Evolutionary conservation across 1,140 invertebrate species (phyloP).

Genomic region (Hyposmocoma kahamanoa): DNA sequence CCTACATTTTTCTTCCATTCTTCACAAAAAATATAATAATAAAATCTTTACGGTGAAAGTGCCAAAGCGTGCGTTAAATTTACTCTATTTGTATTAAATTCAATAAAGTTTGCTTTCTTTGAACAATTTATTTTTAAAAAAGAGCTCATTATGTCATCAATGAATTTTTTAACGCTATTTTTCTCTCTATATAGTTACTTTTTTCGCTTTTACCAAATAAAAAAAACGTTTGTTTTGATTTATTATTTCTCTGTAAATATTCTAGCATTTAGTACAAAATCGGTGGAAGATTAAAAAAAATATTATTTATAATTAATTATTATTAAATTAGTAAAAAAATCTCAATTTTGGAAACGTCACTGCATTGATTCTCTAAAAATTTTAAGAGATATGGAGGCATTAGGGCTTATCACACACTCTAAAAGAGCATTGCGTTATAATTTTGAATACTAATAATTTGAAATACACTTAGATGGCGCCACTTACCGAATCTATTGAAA

Average conservation of each 20-base stretch:
- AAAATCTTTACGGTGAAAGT: constrained; percentile 44
- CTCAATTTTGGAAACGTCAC: constrained; percentile 11
- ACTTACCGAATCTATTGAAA: too few species aligned
- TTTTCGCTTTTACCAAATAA: constrained; percentile 67
- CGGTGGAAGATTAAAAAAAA: constrained; percentile 49
- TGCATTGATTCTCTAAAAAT: not conserved
- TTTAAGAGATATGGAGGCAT: constrained; percentile 10
- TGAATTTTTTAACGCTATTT: constrained; percentile 10
- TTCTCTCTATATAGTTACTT: constrained; percentile 25
- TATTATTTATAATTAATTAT: constrained; percentile 35
- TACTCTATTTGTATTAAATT: not conserved
- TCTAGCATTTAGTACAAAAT: constrained; percentile 65
- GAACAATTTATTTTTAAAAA: constrained; percentile 3
- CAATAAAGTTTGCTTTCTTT: too few species aligned
- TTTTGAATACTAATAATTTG: too few species aligned
- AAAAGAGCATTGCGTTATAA: too few species aligned
- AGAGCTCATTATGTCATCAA: not conserved
- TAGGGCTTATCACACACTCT: constrained; percentile 9
- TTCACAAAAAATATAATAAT: constrained; percentile 29
- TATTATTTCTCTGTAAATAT: constrained; percentile 53
- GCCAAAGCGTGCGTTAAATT: constrained; percentile 50
- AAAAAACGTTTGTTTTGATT: constrained; percentile 32
- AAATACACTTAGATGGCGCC: too few species aligned
- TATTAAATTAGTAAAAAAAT: constrained; percentile 14
- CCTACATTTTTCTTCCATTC: constrained; percentile 35